A percentile compares a stretch with the other conserved stretches of the same genome.
Conservation (phyloP, 2,113 vertebrate species). For the Thymallus thymallus region DNA sequence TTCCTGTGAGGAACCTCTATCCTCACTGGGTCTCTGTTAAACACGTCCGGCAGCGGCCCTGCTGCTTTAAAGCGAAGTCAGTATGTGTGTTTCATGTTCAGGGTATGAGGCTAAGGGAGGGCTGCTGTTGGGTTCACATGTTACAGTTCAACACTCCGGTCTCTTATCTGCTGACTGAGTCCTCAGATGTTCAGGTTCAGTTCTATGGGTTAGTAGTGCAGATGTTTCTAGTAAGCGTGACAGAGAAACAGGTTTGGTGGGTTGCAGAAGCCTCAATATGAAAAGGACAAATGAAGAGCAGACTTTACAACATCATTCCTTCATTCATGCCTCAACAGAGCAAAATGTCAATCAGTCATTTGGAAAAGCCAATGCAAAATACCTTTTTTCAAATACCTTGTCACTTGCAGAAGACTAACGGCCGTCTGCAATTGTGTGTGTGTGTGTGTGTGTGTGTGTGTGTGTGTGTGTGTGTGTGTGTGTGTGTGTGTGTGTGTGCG, state of each 20-base stretch:
- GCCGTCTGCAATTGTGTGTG: not conserved
- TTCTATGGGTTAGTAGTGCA: too few species aligned
- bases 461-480: too few species aligned
- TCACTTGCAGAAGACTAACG: not conserved
- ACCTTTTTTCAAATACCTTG: not conserved
- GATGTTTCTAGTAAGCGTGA: not conserved
- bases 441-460: too few species aligned
- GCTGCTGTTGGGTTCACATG: constrained; percentile 3
- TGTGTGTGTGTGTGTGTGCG: too few species aligned
- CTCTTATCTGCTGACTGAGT: not conserved
- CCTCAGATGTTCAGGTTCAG: not conserved
- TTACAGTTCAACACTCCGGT: not conserved
- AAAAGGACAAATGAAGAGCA: not conserved
- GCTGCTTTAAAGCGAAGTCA: not conserved
- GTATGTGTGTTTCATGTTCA: not conserved
- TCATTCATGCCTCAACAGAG: not conserved
- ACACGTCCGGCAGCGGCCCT: not conserved
- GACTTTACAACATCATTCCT: not conserved
- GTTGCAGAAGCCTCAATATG: not conserved
- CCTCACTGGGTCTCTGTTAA: not conserved
- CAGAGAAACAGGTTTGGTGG: not conserved
- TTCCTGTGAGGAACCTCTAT: not conserved
- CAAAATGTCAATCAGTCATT: not conserved
- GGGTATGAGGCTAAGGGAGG: not conserved
- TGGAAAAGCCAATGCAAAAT: not conserved